Evolutionary conservation across 2,113 vertebrate genomes (phyloP).

Genomic region (Nerophis ophidion): DNA sequence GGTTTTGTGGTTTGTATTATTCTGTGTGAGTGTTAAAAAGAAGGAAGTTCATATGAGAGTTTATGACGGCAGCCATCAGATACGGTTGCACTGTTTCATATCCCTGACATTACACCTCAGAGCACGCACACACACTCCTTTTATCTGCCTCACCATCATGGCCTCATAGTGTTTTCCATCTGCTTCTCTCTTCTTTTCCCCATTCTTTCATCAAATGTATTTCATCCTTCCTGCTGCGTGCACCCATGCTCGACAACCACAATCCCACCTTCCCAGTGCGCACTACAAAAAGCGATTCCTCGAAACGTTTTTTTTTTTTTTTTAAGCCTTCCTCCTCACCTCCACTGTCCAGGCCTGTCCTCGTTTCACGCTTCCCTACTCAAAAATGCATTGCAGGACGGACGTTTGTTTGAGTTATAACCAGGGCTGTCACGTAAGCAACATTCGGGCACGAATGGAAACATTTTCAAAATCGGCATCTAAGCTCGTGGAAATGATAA

Average conservation of each 20-base stretch:
- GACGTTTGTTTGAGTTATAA: conserved; percentile 65
- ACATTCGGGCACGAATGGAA: conserved; percentile 10
- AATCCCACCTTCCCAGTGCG: conserved; percentile 18
- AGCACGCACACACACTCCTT: conserved; percentile 19
- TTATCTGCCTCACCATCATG: conserved; percentile 35
- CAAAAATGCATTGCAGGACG: conserved; percentile 59
- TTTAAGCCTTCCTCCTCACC: conserved; percentile 39
- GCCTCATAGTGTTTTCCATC: conserved; percentile 40
- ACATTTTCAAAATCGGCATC: too few species aligned
- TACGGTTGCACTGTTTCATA: conserved; percentile 36
- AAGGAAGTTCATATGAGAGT: neutral
- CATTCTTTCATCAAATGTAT: conserved; percentile 35
- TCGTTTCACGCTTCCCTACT: conserved; percentile 58
- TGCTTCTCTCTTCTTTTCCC: conserved; percentile 21
- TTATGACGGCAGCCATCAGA: conserved; percentile 26
- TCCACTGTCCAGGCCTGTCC: conserved; percentile 41
- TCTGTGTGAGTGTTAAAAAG: neutral
- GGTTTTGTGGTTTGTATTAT: neutral
- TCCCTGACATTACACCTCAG: conserved; percentile 43
- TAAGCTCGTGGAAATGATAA: too few species aligned
- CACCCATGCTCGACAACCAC: conserved; percentile 17
- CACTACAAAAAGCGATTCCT: conserved; percentile 23
- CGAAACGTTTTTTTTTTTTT: conserved; percentile 5
- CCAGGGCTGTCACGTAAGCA: conserved; percentile 31
- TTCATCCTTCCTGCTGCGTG: conserved; percentile 29